A percentile compares a stretch with the other conserved stretches of the same genome.
phyloP scores from a whole-genome alignment of 2,888 invertebrate species.

The Philonicus albiceps region DNA sequence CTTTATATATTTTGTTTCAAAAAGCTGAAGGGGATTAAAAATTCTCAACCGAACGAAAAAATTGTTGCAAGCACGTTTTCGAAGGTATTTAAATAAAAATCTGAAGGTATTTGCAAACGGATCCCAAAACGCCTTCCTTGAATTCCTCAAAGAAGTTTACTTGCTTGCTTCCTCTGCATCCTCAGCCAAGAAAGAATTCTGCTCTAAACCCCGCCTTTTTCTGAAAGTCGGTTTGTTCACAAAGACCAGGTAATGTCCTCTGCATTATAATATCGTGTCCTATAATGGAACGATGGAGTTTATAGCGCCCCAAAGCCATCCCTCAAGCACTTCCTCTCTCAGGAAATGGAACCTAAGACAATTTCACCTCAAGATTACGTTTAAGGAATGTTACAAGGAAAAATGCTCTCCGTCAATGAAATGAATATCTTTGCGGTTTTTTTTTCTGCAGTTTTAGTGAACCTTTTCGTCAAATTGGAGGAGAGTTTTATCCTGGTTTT shows the following conservation, averaged over 20 bases:
- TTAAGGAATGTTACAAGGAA: not conserved
- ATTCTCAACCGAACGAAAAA: not conserved
- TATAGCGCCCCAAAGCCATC: not conserved
- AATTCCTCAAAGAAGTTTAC: not conserved
- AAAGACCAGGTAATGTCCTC: not conserved
- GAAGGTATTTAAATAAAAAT: not conserved
- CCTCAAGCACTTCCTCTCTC: not conserved
- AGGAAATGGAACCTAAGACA: not conserved
- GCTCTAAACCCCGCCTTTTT: not conserved
- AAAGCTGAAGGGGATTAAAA: not conserved
- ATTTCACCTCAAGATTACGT: not conserved
- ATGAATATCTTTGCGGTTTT: not conserved
- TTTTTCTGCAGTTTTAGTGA: not conserved
- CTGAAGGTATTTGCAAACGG: not conserved
- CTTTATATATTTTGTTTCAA: not conserved
- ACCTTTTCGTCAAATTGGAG: not conserved
- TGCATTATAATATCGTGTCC: not conserved
- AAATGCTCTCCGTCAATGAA: not conserved
- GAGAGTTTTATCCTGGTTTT: not conserved
- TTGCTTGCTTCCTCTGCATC: not conserved
- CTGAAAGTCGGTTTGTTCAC: not conserved
- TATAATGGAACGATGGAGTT: not conserved
- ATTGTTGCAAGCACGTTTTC: not conserved
- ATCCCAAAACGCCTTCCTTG: not conserved
- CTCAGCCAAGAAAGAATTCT: not conserved